Conservation (phyloP, 1,140 invertebrate genomes). For the Atta cephalotes region DNA sequence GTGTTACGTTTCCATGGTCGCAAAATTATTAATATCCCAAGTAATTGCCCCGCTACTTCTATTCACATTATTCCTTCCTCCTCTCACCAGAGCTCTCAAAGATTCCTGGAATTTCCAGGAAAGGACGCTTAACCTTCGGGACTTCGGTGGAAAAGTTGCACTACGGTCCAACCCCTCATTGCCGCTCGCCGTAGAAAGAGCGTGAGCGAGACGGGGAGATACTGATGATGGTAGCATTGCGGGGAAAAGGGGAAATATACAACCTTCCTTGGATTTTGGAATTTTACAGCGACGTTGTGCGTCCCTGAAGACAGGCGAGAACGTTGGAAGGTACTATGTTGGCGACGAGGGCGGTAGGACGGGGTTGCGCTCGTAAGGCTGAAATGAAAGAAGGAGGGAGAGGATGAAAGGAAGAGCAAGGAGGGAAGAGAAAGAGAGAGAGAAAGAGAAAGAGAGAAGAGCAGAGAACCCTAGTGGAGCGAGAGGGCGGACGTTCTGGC, state of each 20-base stretch:
- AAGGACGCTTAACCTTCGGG: constrained; percentile 69
- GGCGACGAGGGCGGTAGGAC: constrained; percentile 58
- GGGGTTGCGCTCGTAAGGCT: constrained; percentile 67
- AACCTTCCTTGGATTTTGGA: constrained; percentile 73
- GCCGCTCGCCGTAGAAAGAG: constrained; percentile 33
- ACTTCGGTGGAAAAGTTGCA: constrained; percentile 76
- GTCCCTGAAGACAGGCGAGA: constrained; percentile 71
- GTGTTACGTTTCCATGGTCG: constrained; percentile 56
- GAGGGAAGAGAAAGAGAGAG: constrained; percentile 26
- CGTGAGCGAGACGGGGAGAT: background rate
- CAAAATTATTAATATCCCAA: constrained; percentile 73
- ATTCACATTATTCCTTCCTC: constrained; percentile 67
- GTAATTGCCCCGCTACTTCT: constrained; percentile 70
- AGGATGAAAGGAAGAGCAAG: constrained; percentile 9
- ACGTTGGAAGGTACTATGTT: constrained; percentile 72
- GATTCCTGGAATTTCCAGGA: constrained; percentile 72
- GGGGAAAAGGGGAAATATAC: constrained; percentile 29
- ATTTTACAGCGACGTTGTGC: constrained; percentile 74
- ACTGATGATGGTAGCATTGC: constrained; percentile 38
- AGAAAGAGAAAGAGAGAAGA: constrained; percentile 55
- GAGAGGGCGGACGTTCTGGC: constrained; percentile 49
- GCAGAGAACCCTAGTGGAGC: constrained; percentile 67
- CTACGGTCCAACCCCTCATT: constrained; percentile 39
- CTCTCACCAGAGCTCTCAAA: constrained; percentile 62
- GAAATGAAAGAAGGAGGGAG: constrained; percentile 61